phyloP scores from a whole-genome alignment of 2,113 vertebrate genomes.

The Oryzias celebensis region DNA sequence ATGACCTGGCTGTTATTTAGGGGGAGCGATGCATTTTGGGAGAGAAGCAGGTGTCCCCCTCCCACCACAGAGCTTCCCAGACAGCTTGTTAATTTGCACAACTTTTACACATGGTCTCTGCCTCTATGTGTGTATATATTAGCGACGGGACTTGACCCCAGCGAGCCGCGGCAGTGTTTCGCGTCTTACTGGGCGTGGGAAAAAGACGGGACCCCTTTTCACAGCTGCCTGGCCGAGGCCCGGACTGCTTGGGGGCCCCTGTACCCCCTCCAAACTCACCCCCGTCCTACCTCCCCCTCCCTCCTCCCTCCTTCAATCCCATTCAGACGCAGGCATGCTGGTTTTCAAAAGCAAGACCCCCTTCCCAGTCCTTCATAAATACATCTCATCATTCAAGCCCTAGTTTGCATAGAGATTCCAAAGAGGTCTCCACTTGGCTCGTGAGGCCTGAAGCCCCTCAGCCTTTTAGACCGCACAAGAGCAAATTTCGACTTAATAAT shows the following conservation, averaged over 20 bases:
- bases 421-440: constrained; percentile 75
- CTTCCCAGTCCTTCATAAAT: constrained; percentile 81
- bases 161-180: constrained; percentile 80
- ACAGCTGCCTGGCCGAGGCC: constrained; percentile 86
- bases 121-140: constrained; percentile 79
- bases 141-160: constrained; percentile 87
- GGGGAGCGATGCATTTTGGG: constrained; percentile 67
- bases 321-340: constrained; percentile 76
- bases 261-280: constrained; percentile 60
- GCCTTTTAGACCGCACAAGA: constrained; percentile 70
- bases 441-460: constrained; percentile 67
- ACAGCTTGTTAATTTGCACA: constrained; percentile 81
- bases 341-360: constrained; percentile 78
- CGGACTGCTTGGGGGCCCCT: constrained; percentile 77
- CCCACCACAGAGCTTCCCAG: constrained; percentile 65
- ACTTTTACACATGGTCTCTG: constrained; percentile 66
- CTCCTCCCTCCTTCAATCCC: constrained; percentile 59
- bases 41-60: constrained; percentile 73
- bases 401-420: constrained; percentile 81
- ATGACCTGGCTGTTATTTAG: constrained; percentile 64
- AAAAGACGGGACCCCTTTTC: constrained; percentile 89
- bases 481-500: constrained; percentile 71
- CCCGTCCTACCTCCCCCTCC: constrained; percentile 49
- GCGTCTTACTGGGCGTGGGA: constrained; percentile 89
- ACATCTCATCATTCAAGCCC: constrained; percentile 86